Evolutionary conservation across 2,113 vertebrate species (phyloP).

Genomic region (Scopus umbretta): DNA sequence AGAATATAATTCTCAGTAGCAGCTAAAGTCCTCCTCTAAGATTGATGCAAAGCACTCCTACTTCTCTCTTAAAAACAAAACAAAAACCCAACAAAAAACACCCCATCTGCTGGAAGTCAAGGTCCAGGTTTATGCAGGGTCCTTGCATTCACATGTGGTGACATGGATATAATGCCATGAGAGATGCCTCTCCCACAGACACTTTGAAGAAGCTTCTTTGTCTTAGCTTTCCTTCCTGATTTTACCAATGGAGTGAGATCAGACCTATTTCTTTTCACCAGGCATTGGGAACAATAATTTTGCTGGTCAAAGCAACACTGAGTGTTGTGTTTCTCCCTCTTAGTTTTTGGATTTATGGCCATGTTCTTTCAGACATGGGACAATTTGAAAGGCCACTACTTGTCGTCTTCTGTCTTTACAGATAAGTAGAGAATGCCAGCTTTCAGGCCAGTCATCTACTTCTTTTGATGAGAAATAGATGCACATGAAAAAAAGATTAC

Average conservation of each 20-base stretch:
- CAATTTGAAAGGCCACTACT: not conserved
- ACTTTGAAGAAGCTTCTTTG: not conserved
- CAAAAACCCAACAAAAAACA: no score
- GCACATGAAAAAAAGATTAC: slow-evolving; percentile 58
- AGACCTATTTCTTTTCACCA: not conserved
- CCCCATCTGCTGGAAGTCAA: not conserved
- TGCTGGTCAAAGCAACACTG: not conserved
- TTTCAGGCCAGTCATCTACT: not conserved
- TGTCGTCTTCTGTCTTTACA: not conserved
- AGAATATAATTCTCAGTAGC: not conserved
- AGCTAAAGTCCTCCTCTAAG: not conserved
- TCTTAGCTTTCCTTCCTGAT: not conserved
- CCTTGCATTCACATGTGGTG: not conserved
- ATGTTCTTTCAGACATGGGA: not conserved
- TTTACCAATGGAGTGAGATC: not conserved
- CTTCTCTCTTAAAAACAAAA: not conserved
- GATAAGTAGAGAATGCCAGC: not conserved
- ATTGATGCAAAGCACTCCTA: not conserved
- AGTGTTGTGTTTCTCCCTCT: not conserved
- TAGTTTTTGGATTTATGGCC: not conserved
- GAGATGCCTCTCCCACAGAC: not conserved
- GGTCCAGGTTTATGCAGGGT: not conserved
- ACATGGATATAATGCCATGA: not conserved
- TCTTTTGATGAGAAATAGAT: slow-evolving; percentile 47
- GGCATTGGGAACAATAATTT: not conserved